Percentiles rank a stretch among this genome's conserved stretches.
Evolutionary conservation across 2,113 vertebrate species (phyloP).

Genomic region (Turnix velox): DNA sequence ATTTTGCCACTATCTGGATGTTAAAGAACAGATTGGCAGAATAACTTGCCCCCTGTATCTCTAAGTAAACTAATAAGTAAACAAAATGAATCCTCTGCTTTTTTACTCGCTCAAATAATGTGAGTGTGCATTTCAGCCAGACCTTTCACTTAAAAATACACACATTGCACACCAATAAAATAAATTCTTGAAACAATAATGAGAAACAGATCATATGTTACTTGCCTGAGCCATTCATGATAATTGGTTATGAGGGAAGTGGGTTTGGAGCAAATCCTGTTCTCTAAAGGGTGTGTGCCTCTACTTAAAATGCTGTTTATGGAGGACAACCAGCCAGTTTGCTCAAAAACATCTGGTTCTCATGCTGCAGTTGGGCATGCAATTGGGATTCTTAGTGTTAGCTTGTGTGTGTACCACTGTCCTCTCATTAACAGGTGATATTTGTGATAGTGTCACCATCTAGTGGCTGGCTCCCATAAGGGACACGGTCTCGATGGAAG

Average conservation of each 20-base stretch:
- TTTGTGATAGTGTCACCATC: conserved; percentile 30
- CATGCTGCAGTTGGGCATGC: background rate
- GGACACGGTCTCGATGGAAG: background rate
- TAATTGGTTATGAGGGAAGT: background rate
- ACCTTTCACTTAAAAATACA: background rate
- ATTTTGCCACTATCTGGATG: background rate
- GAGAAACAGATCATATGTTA: background rate
- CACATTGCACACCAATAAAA: background rate
- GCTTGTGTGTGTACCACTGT: background rate
- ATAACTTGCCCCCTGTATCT: background rate
- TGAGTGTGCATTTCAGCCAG: background rate
- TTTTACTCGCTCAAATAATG: background rate
- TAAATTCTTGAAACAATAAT: conserved; percentile 18
- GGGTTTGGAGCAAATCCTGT: conserved; percentile 9
- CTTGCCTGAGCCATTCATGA: background rate
- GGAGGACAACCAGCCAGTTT: background rate
- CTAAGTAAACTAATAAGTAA: too few species aligned
- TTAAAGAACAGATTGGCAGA: background rate
- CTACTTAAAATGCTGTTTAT: background rate
- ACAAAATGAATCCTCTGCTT: background rate
- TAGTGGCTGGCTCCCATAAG: background rate
- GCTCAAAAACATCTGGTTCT: background rate
- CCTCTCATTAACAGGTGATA: background rate
- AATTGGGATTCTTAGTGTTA: background rate
- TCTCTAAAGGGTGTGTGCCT: background rate